Base-by-base conservation (phyloP, 2,888 invertebrate species). In the Campopleginae sp. region DNA sequence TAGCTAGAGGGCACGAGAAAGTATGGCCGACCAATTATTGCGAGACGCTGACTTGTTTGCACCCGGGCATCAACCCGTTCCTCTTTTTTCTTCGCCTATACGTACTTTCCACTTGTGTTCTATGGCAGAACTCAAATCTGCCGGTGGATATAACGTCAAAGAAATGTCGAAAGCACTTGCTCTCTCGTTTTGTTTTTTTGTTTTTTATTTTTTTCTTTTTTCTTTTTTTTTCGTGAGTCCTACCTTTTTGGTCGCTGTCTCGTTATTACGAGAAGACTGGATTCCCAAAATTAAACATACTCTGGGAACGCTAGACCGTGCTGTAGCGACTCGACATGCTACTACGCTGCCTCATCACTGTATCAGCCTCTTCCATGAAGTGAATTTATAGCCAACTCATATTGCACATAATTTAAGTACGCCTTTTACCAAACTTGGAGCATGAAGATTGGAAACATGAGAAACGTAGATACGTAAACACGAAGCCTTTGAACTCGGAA, bases 11-110 rank as follows among this genome's bases (percentile, higher is more conserved):
- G 87, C 86, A 86, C 84, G 79, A 82, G 87, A 88, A 87, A 87
- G 87, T 87, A 82, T 82, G 88, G 87, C 88, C 88, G 87, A 90
- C 90, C 91, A 91, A 91, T 91, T 91, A 91, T 91, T 90, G 87
- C 88, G 90, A 91, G 90, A 91, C 89, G 88, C 89, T 90, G 88
- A 88, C 90, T 90, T 88, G 85, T 90, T 90, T 88, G 89, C 89
- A 87, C 90, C 84, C 83, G 75, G 79, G 80, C 79, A 85, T 82
- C 71, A 80, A 85, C 79, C 82, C 79, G 82, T 85, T 85, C 58
- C 82, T 76, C 54, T 63, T 27, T 70, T 54, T 65, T 46, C 71
- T 79, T 27, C 48, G 71, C 66, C 78, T 75, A 80, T 80, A 77
- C 66, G 70, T 78, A 78, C 54, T 75, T 79, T 85, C 51, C 54